These are phyloP conservation scores for Camponotus floridanus DNA, from an alignment of 1,140 invertebrate species.

Conservation along the genomic window DNA sequence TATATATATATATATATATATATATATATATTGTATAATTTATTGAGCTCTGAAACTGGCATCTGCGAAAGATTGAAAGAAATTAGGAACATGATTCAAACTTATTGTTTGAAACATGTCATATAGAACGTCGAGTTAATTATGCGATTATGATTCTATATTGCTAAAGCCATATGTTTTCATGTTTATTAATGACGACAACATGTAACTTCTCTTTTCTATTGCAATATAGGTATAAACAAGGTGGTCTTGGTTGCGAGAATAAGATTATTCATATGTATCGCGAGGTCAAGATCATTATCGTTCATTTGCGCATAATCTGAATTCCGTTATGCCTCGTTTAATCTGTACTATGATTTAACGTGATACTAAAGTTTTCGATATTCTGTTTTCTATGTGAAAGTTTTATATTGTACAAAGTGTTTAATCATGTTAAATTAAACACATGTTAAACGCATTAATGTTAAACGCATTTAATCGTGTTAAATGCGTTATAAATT, in stretches of 20 bases:
- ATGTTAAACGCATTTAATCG: no score
- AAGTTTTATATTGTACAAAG: not conserved
- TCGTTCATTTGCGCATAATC: constrained; percentile 59
- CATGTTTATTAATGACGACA: constrained; percentile 68
- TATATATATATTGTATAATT: constrained; percentile 18
- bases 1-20: no score
- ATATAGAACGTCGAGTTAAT: not conserved
- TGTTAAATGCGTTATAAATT: not conserved
- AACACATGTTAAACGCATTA: no score
- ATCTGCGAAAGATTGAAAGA: not conserved
- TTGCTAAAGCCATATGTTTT: constrained; percentile 55
- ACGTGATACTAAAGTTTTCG: not conserved
- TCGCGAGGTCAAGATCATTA: constrained; percentile 77
- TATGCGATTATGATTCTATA: not conserved
- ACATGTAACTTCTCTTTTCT: constrained; percentile 41
- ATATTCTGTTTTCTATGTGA: not conserved
- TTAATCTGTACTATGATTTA: constrained; percentile 21
- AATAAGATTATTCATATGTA: constrained; percentile 45
- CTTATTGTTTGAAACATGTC: not conserved
- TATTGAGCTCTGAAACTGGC: not conserved
- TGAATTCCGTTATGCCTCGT: constrained; percentile 56
- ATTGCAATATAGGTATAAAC: constrained; percentile 13
- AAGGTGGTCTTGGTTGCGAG: constrained; percentile 50
- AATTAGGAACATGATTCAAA: not conserved
- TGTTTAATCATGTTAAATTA: not conserved